Conservation (phyloP, 2,888 invertebrate genomes). For the Halocaridina rubra region DNA sequence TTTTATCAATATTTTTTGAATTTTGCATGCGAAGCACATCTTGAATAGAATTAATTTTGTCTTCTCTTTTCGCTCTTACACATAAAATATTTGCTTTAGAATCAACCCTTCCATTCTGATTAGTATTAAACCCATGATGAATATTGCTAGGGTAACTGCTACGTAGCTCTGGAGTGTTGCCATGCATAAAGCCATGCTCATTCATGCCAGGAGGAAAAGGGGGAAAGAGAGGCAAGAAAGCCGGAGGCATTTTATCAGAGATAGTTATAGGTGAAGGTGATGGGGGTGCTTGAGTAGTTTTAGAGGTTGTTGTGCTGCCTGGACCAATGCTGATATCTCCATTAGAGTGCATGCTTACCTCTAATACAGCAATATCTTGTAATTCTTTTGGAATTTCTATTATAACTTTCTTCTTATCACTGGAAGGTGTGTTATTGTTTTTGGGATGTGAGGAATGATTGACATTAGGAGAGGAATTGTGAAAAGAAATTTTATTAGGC, state of each 20-base stretch:
- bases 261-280: neutral
- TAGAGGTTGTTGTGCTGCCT: neutral
- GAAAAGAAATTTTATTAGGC: neutral
- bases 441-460: neutral
- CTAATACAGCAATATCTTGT: conserved; percentile 31
- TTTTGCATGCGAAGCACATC: conserved; percentile 41
- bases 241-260: neutral
- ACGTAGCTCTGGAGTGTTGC: neutral
- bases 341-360: conserved; percentile 52
- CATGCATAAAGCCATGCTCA: neutral
- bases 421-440: neutral
- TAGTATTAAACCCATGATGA: neutral
- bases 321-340: conserved; percentile 50
- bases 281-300: neutral
- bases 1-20: conserved; percentile 22
- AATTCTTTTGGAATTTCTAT: conserved; percentile 50
- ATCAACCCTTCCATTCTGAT: neutral
- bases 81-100: neutral
- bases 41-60: conserved; percentile 1
- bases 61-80: neutral
- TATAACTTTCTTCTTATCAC: conserved; percentile 22
- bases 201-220: neutral
- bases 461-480: neutral
- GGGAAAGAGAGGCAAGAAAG: neutral
- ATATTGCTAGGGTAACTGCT: neutral